phyloP scores from a whole-genome alignment of 2,888 invertebrate species.

The Andrena fulva region DNA sequence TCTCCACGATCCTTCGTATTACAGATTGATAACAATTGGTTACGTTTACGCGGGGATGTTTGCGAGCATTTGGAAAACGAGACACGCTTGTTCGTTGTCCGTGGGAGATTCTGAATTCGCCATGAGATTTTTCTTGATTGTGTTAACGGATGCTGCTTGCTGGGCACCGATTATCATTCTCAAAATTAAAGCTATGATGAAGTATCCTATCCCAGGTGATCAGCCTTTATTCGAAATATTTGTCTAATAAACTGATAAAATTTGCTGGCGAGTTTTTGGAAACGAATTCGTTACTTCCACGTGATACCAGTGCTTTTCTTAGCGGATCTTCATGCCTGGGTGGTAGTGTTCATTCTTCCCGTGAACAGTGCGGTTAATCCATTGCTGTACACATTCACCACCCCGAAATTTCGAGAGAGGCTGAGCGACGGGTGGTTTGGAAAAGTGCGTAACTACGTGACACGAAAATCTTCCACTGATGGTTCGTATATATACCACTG shows the following conservation, averaged over 20 bases:
- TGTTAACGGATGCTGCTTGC: constrained; percentile 89
- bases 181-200: constrained; percentile 87
- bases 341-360: constrained; percentile 89
- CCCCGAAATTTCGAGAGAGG: constrained; percentile 87
- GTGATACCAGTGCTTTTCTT: constrained; percentile 5
- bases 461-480: constrained; percentile 71
- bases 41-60: constrained; percentile 88
- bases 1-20: constrained; percentile 50
- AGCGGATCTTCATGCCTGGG: constrained; percentile 89
- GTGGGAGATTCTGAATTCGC: constrained; percentile 88
- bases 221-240: too few relatives aligned
- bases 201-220: constrained; percentile 85
- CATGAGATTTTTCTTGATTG: constrained; percentile 89
- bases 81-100: constrained; percentile 87
- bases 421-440: constrained; percentile 81
- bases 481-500: too few relatives aligned
- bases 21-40: constrained; percentile 87
- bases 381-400: constrained; percentile 89
- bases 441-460: constrained; percentile 70
- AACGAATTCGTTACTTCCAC: not conserved
- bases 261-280: not conserved
- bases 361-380: constrained; percentile 90
- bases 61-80: constrained; percentile 88
- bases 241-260: not conserved
- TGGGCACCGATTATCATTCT: constrained; percentile 90